phyloP scores from a whole-genome alignment of 2,113 vertebrate species.

The Mirza zaza region DNA sequence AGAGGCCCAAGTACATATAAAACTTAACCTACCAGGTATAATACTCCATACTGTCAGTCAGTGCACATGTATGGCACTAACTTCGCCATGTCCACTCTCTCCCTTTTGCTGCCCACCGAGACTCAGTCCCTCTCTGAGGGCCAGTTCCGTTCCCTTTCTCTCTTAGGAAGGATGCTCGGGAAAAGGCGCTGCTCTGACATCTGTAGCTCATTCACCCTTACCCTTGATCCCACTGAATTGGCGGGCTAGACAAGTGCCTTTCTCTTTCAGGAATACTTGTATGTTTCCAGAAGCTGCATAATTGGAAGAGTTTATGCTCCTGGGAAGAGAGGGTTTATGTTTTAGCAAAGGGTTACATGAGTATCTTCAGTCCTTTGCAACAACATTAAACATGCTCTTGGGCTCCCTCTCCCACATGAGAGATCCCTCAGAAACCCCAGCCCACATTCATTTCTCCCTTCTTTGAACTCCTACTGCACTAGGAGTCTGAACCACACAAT shows the following conservation, averaged over 20 bases:
- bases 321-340: not conserved
- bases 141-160: not conserved
- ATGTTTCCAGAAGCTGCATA: not conserved
- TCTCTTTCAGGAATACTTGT: not conserved
- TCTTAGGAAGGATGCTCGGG: not conserved
- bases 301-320: not conserved
- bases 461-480: slow-evolving; percentile 47
- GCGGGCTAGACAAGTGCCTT: not conserved
- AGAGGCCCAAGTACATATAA: not conserved
- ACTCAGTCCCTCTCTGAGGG: not conserved
- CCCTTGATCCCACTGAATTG: not conserved
- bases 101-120: not conserved
- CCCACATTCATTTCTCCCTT: not conserved
- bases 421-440: slow-evolving; percentile 21
- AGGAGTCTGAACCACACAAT: slow-evolving; percentile 38
- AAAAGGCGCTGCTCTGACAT: not conserved
- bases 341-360: not conserved
- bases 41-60: not conserved
- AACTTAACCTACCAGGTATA: too few species aligned
- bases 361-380: not conserved
- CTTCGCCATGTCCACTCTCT: not conserved
- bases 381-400: slow-evolving; percentile 10
- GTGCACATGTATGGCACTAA: too few species aligned
- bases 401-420: not conserved
- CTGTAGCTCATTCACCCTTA: slow-evolving; percentile 22